A percentile compares a stretch with the other conserved stretches of the same genome.
phyloP scores from a whole-genome alignment of 2,113 vertebrate species.

The Paraplagusia blochii region DNA sequence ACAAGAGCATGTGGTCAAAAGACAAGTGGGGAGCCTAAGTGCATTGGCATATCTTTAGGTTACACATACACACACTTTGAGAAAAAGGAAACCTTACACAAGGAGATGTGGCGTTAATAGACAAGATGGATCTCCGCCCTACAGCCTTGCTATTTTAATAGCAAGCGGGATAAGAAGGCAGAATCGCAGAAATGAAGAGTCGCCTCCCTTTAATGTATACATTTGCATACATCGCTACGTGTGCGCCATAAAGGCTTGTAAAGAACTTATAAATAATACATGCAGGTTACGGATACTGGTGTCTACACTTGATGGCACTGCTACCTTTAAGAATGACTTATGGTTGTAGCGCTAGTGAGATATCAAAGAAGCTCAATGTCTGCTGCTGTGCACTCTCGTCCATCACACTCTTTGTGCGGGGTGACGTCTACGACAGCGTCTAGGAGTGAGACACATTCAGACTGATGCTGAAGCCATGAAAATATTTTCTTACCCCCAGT shows the following conservation, averaged over 20 bases:
- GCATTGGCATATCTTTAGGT: not conserved
- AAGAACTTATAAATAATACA: conserved; percentile 58
- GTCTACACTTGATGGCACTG: conserved; percentile 39
- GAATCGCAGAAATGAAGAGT: conserved; percentile 49
- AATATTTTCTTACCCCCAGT: too few relatives aligned
- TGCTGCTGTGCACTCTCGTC: not conserved
- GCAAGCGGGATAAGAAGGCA: conserved; percentile 43
- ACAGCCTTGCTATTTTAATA: conserved; percentile 51
- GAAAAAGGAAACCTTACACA: not conserved
- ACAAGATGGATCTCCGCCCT: conserved; percentile 40
- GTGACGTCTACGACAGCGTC: not conserved
- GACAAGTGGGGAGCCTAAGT: not conserved
- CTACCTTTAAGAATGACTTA: conserved; percentile 48
- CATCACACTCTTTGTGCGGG: conserved; percentile 4
- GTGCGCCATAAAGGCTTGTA: conserved; percentile 2
- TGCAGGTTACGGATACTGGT: conserved; percentile 42
- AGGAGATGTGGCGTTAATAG: conserved; percentile 27
- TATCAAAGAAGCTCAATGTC: conserved; percentile 10
- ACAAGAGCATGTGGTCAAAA: conserved; percentile 4
- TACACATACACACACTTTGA: not conserved
- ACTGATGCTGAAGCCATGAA: too few relatives aligned
- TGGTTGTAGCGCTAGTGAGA: conserved; percentile 24
- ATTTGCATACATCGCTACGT: conserved; percentile 48
- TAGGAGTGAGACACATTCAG: too few relatives aligned
- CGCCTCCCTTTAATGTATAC: conserved; percentile 45